Evolutionary conservation across 2,113 vertebrate genomes (phyloP).

Genomic region (Platichthys flesus): DNA sequence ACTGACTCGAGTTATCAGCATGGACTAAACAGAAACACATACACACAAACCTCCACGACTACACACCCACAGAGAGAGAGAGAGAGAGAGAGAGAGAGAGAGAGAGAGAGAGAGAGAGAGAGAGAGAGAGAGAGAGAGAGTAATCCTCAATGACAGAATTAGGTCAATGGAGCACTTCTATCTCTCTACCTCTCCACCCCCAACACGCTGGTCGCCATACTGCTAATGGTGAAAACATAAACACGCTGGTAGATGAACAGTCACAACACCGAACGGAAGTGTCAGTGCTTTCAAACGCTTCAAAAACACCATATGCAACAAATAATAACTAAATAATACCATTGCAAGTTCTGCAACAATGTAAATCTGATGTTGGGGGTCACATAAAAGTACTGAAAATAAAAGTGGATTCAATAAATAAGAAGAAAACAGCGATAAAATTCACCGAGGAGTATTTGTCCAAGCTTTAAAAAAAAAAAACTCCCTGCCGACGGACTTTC

Average conservation of each 20-base stretch:
- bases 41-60: neutral
- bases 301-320: neutral
- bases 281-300: neutral
- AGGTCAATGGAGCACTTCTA: constrained; percentile 79
- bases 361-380: neutral
- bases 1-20: neutral
- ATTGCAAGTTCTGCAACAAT: neutral
- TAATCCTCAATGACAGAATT: constrained; percentile 83
- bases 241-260: constrained; percentile 23
- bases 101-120: too few relatives aligned
- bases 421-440: neutral
- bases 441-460: neutral
- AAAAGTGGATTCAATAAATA: neutral
- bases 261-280: neutral
- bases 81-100: neutral
- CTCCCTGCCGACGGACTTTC: constrained; percentile 33
- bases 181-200: neutral
- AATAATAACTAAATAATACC: neutral
- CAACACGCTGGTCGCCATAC: constrained; percentile 47
- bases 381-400: neutral
- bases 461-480: constrained; percentile 2
- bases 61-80: neutral
- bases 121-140: neutral
- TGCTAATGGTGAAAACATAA: constrained; percentile 66
- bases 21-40: neutral